phyloP scores from a whole-genome alignment of 2,113 vertebrate species.

The Aphyosemion australe region DNA sequence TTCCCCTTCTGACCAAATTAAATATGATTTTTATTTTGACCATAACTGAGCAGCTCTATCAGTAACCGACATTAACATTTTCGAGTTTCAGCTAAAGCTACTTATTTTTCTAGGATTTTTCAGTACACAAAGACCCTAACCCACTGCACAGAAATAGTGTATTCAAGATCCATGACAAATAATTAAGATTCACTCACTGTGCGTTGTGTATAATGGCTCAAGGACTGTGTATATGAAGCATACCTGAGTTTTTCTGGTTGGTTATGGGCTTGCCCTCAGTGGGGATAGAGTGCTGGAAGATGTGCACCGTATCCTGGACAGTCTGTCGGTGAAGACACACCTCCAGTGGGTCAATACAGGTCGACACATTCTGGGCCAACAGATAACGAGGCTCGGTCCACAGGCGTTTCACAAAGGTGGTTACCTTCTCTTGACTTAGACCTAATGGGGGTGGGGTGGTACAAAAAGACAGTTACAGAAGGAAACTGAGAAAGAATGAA shows the following conservation, averaged over 20 bases:
- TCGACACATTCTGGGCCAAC: slow-evolving; percentile 94
- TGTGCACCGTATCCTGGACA: slow-evolving; percentile 89
- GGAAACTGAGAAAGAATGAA: background rate
- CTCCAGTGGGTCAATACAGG: slow-evolving; percentile 90
- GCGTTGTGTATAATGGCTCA: too few species aligned
- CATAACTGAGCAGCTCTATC: too few species aligned
- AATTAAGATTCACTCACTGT: too few species aligned
- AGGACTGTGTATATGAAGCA: background rate
- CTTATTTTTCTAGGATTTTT: too few species aligned
- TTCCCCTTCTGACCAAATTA: too few species aligned
- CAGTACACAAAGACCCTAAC: too few species aligned
- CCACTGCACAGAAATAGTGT: too few species aligned
- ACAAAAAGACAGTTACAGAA: background rate
- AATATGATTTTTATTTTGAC: too few species aligned
- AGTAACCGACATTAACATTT: too few species aligned
- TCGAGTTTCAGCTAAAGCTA: too few species aligned
- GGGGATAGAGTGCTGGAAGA: slow-evolving; percentile 92
- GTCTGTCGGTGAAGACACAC: slow-evolving; percentile 89
- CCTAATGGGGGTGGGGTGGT: slow-evolving; percentile 66
- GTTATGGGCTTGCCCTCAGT: slow-evolving; percentile 95
- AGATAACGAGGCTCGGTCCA: slow-evolving; percentile 86
- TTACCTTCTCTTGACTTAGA: slow-evolving; percentile 85
- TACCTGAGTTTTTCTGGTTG: slow-evolving; percentile 98
- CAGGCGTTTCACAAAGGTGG: slow-evolving; percentile 84
- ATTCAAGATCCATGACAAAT: too few species aligned